These are phyloP conservation scores for Aphelenchoides besseyi DNA, from an alignment of 1,140 invertebrate species.

Conservation along the genomic window DNA sequence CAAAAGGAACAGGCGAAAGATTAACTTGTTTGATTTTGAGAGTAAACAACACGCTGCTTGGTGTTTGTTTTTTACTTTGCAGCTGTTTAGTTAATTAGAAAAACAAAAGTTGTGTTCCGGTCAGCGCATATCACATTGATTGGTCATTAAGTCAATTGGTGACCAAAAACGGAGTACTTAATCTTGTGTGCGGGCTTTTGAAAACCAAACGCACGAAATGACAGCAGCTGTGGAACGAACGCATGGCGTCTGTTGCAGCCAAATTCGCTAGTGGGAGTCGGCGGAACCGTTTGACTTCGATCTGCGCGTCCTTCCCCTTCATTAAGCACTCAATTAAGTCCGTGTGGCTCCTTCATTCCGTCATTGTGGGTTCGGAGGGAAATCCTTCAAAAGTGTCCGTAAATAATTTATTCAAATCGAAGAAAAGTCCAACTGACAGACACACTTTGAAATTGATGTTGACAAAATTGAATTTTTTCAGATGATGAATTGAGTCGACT, in stretches of 20 bases:
- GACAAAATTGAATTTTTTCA: not conserved
- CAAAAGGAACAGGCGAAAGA: not conserved
- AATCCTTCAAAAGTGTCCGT: too few relatives aligned
- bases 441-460: not conserved
- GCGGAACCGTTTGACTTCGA: slow-evolving; percentile 3
- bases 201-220: not conserved
- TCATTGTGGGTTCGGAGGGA: not conserved
- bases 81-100: not conserved
- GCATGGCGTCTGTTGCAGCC: not conserved
- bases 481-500: not conserved
- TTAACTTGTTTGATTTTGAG: not conserved
- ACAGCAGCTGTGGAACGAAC: slow-evolving; percentile 3
- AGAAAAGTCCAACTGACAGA: not conserved
- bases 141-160: not conserved
- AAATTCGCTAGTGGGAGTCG: too few relatives aligned
- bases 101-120: slow-evolving; percentile 1
- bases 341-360: not conserved
- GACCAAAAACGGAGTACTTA: not conserved
- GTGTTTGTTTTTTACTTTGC: not conserved
- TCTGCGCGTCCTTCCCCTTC: not conserved
- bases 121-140: not conserved
- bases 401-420: slow-evolving; percentile 3
- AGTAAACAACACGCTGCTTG: not conserved
- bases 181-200: not conserved
- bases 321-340: slow-evolving; percentile 12